A percentile compares a stretch with the other conserved stretches of the same genome.
Conservation (phyloP, 2,888 invertebrate species). For the Pheosia gnoma region DNA sequence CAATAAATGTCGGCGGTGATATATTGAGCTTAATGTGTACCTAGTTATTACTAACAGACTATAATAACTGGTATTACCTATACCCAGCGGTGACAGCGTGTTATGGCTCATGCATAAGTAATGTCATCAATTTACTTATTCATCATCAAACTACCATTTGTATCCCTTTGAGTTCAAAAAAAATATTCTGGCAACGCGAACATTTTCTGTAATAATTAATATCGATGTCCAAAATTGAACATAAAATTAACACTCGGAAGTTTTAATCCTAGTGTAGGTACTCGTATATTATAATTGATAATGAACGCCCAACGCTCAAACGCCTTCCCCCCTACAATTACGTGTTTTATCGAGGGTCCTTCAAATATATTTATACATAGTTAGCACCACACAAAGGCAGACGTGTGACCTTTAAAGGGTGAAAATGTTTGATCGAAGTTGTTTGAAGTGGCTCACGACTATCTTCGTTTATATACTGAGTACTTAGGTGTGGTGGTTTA, state of each 20-base stretch:
- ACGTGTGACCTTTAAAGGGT: conserved; percentile 25
- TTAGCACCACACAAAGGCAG: conserved; percentile 18
- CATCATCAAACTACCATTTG: not conserved
- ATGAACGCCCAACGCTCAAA: not conserved
- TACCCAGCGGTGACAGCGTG: not conserved
- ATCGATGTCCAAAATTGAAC: too few species aligned
- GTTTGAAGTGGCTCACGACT: conserved; percentile 21
- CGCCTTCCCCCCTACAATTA: not conserved
- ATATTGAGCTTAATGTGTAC: not conserved
- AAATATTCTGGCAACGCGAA: too few species aligned
- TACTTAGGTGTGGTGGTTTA: not conserved
- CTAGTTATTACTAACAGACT: not conserved
- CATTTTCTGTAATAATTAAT: too few species aligned
- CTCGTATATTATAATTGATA: too few species aligned
- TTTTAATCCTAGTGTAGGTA: too few species aligned
- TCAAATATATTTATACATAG: conserved; percentile 17
- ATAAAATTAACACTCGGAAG: too few species aligned
- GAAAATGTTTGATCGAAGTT: conserved; percentile 31
- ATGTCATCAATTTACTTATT: not conserved
- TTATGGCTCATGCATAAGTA: not conserved
- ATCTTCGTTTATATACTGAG: conserved; percentile 3
- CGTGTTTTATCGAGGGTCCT: conserved; percentile 5
- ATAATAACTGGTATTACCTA: conserved; percentile 2
- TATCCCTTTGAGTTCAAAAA: too few species aligned
- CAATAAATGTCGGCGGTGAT: conserved; percentile 1